A percentile compares a stretch with the other conserved stretches of the same genome.
These are phyloP conservation scores for Plemyria rubiginata DNA, from an alignment of 2,888 invertebrate genomes.

Conservation along the genomic window DNA sequence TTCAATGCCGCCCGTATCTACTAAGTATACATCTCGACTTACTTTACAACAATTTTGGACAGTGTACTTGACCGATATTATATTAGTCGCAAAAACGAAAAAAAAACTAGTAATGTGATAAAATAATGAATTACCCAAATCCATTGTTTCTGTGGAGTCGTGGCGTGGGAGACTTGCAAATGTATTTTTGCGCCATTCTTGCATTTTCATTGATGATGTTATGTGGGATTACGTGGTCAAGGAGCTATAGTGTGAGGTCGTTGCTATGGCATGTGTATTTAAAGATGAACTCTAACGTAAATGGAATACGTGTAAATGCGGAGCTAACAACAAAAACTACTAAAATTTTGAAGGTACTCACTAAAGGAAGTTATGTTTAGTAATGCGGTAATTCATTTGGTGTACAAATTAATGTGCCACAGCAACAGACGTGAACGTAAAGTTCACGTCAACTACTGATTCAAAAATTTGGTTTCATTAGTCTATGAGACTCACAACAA, in stretches of 20 bases:
- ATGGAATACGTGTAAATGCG: too few relatives aligned
- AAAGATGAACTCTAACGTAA: too few relatives aligned
- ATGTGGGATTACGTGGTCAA: constrained; percentile 41
- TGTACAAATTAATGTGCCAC: constrained; percentile 1
- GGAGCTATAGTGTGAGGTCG: constrained; percentile 15
- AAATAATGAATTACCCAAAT: constrained; percentile 31
- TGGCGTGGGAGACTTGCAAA: constrained; percentile 39
- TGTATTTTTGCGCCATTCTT: constrained; percentile 34
- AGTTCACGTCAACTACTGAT: constrained; percentile 3
- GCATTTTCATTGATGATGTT: constrained; percentile 37
- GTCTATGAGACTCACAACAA: constrained; percentile 9
- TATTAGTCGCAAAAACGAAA: constrained; percentile 30
- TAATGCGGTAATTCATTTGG: too few relatives aligned
- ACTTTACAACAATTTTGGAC: neutral
- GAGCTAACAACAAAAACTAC: too few relatives aligned
- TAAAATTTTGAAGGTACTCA: too few relatives aligned
- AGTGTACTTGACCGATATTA: constrained; percentile 44
- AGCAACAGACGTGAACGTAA: neutral
- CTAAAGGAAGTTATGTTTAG: too few relatives aligned
- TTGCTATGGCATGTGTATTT: constrained; percentile 12
- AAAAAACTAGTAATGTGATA: constrained; percentile 37
- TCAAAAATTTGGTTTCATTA: constrained; percentile 13
- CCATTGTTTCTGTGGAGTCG: constrained; percentile 29
- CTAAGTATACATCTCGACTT: neutral
- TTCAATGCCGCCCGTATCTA: too few relatives aligned